Evolutionary conservation across 1,140 invertebrate genomes (phyloP), one percentile per base, ranked within the genome.

Genomic region (Thaumatotibia leucotreta): DNA sequence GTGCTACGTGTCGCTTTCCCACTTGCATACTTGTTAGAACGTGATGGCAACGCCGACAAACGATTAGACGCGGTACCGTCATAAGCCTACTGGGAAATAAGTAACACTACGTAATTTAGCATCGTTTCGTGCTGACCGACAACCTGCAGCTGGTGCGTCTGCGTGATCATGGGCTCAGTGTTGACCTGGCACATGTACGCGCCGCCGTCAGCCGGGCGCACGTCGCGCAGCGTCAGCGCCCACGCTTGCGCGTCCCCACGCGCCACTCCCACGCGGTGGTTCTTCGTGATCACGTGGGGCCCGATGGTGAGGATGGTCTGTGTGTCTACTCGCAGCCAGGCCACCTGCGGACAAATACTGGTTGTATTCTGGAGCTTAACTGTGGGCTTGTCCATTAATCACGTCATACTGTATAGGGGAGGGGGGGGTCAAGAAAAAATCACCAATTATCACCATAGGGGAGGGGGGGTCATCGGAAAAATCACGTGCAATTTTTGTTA

Each of bases 111-210:
- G 17, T 5, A 11, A 58, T 29, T 58, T 54, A 58, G 64, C 31
- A 54, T 49, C 35, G 22, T 52, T 33, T 31, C 17, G 52, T 29
- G 85, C 93, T 93, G 88, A 97, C 96, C 96, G 73, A 96, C 95
- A 50, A 98, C 95, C 76, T 97, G 94, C 29, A 98, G 89, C 81
- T 96, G 96, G 6, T 96, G 97, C 49, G 95, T 93, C 91, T 96
- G 95, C 78, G 94, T 96, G 74, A 96, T 96, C 96, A 98, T 97
- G 0, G 96, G 95, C 78, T 96, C 96, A 0, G 97, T 97, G 84
- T 98, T 98, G 73, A 97, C 95, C 91, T 97, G 96, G 82, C 95
- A 96, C 95, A 97, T 96, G 86, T 96, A 96, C 86, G 93, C 94
- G 5, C 96, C 96, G n/a, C 93, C 92, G 82, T 97, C 96, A 1